Evolutionary conservation across 2,888 invertebrate genomes (phyloP), one percentile per base, ranked within the genome.

Genomic region (Phortica okadai): DNA sequence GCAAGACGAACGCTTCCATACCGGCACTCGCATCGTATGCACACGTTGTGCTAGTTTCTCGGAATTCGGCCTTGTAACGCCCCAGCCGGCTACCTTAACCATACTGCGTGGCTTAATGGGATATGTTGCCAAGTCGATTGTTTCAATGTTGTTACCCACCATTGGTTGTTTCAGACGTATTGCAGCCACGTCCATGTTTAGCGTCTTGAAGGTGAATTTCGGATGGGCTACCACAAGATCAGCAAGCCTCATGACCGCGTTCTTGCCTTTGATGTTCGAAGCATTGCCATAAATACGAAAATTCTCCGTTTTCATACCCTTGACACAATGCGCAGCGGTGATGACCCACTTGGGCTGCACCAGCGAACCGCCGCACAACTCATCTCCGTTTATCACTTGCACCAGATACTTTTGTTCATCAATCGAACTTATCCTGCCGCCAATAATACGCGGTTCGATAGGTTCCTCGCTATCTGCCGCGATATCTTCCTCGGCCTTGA

Each of bases 121-220:
- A 7, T 62, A 75, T 0, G 78, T 66, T 14, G 87, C 83, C 16
- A 90, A 62, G 1, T 59, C 58, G 41, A 90, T 89, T 1, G 86
- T 83, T 21, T 59, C 78, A 10, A 90, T 82, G 73, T 85, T 83
- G 1, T 25, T 21, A 0, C 88, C 88, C 3, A 25, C 73, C 80
- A 90, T 81, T 0, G 73, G 73, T 14, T 74, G 74, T 4, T 79
- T 73, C 41, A 90, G 74, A 7, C 78, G 75, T 45, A 90, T 67
- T 0, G 87, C 81, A 0, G 90, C 88, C 62, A 84, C 82, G 73
- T 89, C 88, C 80, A 86, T 83, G 73, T 87, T 75, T 75, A 89
- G 75, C 6, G 87, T 85, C 5, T 75, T 74, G 0, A 77, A 16
- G 72, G 74, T 83, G 54, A 89, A 90, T 0, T 77, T 78, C 0